Base-by-base conservation (phyloP, 2,888 invertebrate genomes). In the Drosophila koepferae region DNA sequence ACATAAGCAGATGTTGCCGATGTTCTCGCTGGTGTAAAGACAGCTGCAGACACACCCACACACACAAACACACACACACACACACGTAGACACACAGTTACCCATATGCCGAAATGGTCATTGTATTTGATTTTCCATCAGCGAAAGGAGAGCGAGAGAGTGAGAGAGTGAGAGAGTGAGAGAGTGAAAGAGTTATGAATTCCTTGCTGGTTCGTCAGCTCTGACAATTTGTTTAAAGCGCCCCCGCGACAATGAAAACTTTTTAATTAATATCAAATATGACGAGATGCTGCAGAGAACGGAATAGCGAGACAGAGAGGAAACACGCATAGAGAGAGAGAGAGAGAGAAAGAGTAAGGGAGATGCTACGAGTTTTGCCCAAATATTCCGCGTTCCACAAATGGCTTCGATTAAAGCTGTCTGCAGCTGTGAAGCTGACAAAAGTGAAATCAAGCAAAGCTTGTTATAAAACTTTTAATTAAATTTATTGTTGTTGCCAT, bases 241-340 rank as follows among this genome's bases (percentile, higher is more conserved):
- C 46, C 65, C 63, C 66, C 70, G 73, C 80, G 70, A 74, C 71
- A 74, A 71, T 72, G 77, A 72, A 86, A 86, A 86, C 89, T 86
- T 86, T 86, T 86, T 86, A 86, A 86, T 86, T 86, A 86, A 86
- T 86, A 86, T 89, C 84, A 86, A 86, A 86, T 89, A 86, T 86
- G 86, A 90, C 90, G 77, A 78, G 84, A 71, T 28, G 55, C 36
- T 20, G 40, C 1, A 18, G n/a, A 41, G 41, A 28, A n/a, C 10
- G 31, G 2, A 10, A 1, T 3, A 38, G 38, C 28, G 28, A 28
- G 5, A 28, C 28, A 28, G 28, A 28, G 6, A 28, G 28, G 0
- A 28, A 6, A 28, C 5, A 14, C 14, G 2, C 38, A 6, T 0
- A n/a, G 28, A 41, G 3, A n/a, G 23, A 8, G 28, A 48, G 66